Evolutionary conservation across 1,140 invertebrate genomes (phyloP), one percentile per base, ranked within the genome.

Genomic region (Drosophila insularis): DNA sequence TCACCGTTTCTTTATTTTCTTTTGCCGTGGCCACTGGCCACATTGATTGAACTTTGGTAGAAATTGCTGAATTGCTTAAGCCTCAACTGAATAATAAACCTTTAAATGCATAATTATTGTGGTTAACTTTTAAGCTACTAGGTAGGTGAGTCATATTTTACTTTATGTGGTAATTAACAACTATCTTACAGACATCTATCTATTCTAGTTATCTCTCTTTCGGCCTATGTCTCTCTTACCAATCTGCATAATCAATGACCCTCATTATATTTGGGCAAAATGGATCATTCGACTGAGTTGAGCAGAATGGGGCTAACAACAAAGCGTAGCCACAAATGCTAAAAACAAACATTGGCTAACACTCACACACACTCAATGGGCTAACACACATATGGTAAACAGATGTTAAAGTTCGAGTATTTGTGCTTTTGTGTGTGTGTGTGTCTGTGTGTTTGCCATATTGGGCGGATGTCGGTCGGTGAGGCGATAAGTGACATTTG

Each of bases 401-500:
- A 87, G 71, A 72, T 87, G 79, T 76, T 71, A 32, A 71, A 77
- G 69, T 79, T 74, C 60, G 63, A 70, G 65, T 65, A 53, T 46
- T 58, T 54, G 60, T 62, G 40, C 23, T 56, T 58, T 55, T 50
- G 43, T 54, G 8, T 54, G 11, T 63, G 37, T 60, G 37, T 71
- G 62, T 61, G 37, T 71, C 56, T 61, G 70, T 63, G 31, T 63
- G 40, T 59, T 21, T 7, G 32, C 27, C 50, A 61, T 75, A 59
- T 63, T 66, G 65, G 76, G 63, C 17, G 43, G 43, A 50, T 50
- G 43, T 50, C 19, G 43, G 37, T 68, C 80, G 72, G 69, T 80
- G 81, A 71, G 79, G 71, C 58, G 79, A 69, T 87, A 86, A 87
- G 74, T 86, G 81, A 86, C 81, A 86, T 82, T 82, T 86, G 82